These are phyloP conservation scores for Plebejus argus DNA, from an alignment of 2,888 invertebrate species.

Conservation along the genomic window DNA sequence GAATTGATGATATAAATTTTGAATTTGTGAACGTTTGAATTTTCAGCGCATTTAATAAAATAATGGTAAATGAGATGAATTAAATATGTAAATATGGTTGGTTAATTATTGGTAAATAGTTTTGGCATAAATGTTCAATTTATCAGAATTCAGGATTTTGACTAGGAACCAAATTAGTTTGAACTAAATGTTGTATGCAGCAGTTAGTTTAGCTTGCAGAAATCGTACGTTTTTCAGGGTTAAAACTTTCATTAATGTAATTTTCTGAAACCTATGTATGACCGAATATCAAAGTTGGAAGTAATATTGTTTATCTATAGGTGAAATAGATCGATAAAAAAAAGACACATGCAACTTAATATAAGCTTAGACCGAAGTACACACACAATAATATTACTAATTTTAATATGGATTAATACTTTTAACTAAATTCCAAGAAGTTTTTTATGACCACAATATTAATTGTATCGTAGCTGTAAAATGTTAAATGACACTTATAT, in stretches of 20 bases:
- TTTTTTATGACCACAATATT: too few species aligned
- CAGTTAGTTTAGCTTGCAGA: not conserved
- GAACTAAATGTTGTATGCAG: not conserved
- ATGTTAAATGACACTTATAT: not conserved
- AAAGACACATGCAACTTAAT: too few species aligned
- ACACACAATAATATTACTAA: too few species aligned
- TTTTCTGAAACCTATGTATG: too few species aligned
- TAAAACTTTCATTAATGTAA: too few species aligned
- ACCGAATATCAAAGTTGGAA: too few species aligned
- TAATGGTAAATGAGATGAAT: slow-evolving; percentile 16
- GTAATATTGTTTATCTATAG: too few species aligned
- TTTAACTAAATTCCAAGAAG: too few species aligned
- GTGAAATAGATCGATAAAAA: too few species aligned
- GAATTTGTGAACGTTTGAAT: slow-evolving; percentile 13
- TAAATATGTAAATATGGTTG: slow-evolving; percentile 5
- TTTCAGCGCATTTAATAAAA: not conserved
- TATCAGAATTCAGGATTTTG: not conserved
- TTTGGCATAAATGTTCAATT: not conserved
- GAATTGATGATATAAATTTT: slow-evolving; percentile 15
- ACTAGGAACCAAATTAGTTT: not conserved
- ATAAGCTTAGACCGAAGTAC: too few species aligned
- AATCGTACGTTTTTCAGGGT: not conserved
- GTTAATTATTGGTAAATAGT: slow-evolving; percentile 2
- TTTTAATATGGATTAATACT: too few species aligned
- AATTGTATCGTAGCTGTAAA: too few species aligned